Conservation (phyloP, 2,888 invertebrate genomes). For the Mactromeris polynyma region DNA sequence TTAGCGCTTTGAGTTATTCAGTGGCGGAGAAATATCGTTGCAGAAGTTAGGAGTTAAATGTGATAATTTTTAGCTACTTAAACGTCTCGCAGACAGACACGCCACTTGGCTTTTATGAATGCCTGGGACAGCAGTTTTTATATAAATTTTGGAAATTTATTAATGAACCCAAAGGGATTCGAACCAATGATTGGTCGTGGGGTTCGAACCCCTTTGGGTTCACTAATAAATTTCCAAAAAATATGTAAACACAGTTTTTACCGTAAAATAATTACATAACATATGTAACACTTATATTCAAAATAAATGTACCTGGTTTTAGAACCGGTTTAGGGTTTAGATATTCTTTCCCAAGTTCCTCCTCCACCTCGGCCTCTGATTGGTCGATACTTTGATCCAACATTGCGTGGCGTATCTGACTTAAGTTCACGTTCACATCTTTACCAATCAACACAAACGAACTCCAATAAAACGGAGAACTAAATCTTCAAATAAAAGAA, state of each 20-base stretch:
- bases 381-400: conserved; percentile 84
- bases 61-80: no score
- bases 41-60: no score
- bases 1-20: no score
- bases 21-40: no score
- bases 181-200: no score
- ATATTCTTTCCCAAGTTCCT: conserved; percentile 72
- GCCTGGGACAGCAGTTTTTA: no score
- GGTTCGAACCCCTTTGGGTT: no score
- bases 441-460: conserved; percentile 83
- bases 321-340: conserved; percentile 80
- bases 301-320: conserved; percentile 70
- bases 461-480: conserved; percentile 77
- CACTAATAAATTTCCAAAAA: no score
- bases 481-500: conserved; percentile 68
- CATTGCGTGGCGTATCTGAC: conserved; percentile 81
- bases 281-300: no score
- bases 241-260: neutral
- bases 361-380: conserved; percentile 78
- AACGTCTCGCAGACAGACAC: no score
- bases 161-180: neutral
- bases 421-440: conserved; percentile 79
- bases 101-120: no score
- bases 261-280: neutral
- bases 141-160: no score